Conservation (phyloP, 2,797 vertebrate genomes). For the Dipus sagitta region DNA sequence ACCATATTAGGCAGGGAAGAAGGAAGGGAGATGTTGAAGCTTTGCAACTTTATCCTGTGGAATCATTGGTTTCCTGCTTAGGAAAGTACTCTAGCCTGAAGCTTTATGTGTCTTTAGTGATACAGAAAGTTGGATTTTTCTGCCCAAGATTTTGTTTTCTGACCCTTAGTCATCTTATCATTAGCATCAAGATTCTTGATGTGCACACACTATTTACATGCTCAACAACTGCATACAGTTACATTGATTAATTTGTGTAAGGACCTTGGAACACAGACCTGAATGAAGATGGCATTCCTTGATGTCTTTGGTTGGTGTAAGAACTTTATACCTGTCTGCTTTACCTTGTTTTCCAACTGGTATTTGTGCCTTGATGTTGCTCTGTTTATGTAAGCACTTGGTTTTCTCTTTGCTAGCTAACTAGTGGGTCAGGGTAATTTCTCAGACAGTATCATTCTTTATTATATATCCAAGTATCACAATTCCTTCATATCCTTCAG, state of each 20-base stretch:
- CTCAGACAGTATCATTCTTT: neutral
- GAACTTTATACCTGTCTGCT: neutral
- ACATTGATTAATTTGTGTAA: neutral
- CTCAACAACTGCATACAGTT: neutral
- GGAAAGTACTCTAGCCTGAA: neutral
- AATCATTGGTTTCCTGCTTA: neutral
- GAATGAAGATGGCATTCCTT: neutral
- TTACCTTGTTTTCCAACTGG: neutral
- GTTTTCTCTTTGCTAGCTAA: neutral
- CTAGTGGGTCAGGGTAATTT: neutral
- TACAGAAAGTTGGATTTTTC: neutral
- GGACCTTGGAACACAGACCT: neutral
- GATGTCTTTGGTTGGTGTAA: neutral
- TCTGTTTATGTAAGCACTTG: neutral
- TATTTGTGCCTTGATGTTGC: neutral
- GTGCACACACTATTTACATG: neutral
- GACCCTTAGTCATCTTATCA: neutral
- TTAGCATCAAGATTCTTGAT: neutral
- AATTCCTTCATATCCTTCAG: neutral
- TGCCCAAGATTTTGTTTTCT: neutral
- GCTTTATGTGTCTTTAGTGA: neutral
- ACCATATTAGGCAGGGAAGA: neutral
- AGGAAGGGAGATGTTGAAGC: neutral
- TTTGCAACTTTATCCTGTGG: neutral
- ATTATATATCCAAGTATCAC: neutral